Base-by-base conservation (phyloP, 2,888 invertebrate species). In the Drosophila monieri region DNA sequence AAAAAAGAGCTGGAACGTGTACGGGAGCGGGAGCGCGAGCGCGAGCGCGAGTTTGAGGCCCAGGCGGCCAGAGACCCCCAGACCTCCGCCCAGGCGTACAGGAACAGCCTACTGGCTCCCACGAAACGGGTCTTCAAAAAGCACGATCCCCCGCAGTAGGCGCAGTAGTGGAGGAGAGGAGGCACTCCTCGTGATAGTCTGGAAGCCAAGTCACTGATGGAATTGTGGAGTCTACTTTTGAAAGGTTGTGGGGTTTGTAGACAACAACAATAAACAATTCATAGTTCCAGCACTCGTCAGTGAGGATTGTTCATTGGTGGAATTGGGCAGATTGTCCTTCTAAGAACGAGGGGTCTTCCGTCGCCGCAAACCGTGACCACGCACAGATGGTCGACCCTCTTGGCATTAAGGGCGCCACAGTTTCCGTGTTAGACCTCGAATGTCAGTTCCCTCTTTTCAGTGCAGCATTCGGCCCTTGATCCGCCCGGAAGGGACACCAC, bases 391-490 rank as follows among this genome's bases (percentile, higher is more conserved):
- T n/a, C 25, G 8, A 30, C 30, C 4, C 0, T 3, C 3, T 9
- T 9, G n/a, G 35, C 56, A 41, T 32, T 23, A 8, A 57, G 10
- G 14, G 6, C 1, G n/a, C 37, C 41, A 12, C 39, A 46, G 35
- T 61, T 23, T 32, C 69, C 58, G 25, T 35, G 9, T 58, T 30
- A 14, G 0, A 46, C 15, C 1, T 8, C 9, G 18, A 48, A 51
- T 10, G 10, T 1, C 52, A 56, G 35, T 5, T 21, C 6, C 46
- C 46, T 43, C 41, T 25, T 60, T n/a, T 30, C 23, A 14, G 25
- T 27, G 37, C 56, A 56, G n/a, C 56, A 56, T 0, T 8, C 52
- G 9, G 25, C 52, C 0, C 10, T 10, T 0, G 52, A 18, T 6
- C n/a, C n/a, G 2, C 9, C n/a, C 4, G 25, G 25, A 4, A 1